Evolutionary conservation across 1,140 invertebrate species (phyloP), one percentile per base, ranked within the genome.

Genomic region (Bacillus rossius): DNA sequence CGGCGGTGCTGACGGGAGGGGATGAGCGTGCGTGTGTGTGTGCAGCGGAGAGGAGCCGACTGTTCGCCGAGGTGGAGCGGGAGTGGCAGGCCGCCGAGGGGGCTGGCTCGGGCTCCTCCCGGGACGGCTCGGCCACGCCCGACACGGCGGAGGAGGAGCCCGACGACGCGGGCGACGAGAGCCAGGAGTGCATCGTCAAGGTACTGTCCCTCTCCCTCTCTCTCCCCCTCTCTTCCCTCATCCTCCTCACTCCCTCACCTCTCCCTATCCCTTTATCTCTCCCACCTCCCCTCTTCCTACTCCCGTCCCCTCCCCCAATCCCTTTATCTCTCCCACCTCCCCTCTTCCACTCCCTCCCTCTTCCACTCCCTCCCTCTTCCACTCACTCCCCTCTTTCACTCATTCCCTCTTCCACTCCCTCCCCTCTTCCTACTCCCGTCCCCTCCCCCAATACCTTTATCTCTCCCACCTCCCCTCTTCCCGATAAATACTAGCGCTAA

Each of bases 151-250:
- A 79, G 16, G 79, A 82, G 4, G 85, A 87, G 20, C 81, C 82
- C 1, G 85, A 87, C 38, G 82, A 84, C 37, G 77, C 79, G 51
- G 68, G 66, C 34, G 76, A 77, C 55, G 83, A 84, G 57, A 76
- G 81, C n/a, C 84, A 88, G 67, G 88, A 91, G 65, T 94, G 91
- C 65, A 88, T 94, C 38, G 81, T 88, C 0, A 87, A 88, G 63
- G 91, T 84, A 72, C 38, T 14, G 1, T 52, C 10, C 5, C 10
- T 7, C 10, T 34, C 29, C 4, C 29, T 34, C 10, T 34, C 29
- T 34, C 4, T 34, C 5, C 29, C 5, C 10, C 5, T 34, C 29
- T 34, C 10, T 4, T 34, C 4, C 5, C 29, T 4, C 29, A 34
- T 34, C 29, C 4, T 34, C 29, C 5, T 34, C 4, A 34, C 29